Evolutionary conservation across 2,888 invertebrate species (phyloP).

Genomic region (Dynastes hyllus): DNA sequence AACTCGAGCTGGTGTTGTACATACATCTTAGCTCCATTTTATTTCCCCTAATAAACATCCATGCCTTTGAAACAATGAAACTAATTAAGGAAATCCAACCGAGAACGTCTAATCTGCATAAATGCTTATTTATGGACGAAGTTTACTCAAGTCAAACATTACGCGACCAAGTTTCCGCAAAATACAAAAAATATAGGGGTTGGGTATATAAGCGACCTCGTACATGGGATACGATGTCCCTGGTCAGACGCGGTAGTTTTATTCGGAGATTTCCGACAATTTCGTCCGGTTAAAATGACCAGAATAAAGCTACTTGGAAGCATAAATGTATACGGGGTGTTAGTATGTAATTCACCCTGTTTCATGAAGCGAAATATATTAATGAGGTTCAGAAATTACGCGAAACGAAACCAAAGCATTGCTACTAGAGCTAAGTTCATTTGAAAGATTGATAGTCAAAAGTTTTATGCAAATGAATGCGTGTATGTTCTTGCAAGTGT

Average conservation of each 20-base stretch:
- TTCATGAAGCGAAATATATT: too few species aligned
- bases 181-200: too few species aligned
- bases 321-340: neutral
- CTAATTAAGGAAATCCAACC: conserved; percentile 31
- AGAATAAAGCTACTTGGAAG: neutral
- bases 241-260: neutral
- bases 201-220: too few species aligned
- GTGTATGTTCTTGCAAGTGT: too few species aligned
- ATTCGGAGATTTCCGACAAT: conserved; percentile 18
- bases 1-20: too few species aligned
- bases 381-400: too few species aligned
- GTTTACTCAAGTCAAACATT: conserved; percentile 34
- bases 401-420: too few species aligned
- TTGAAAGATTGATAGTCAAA: too few species aligned
- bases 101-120: conserved; percentile 34
- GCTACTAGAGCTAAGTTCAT: too few species aligned
- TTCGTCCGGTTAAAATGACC: neutral
- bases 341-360: too few species aligned
- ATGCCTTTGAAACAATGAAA: conserved; percentile 15
- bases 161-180: conserved; percentile 12
- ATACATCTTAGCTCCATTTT: too few species aligned
- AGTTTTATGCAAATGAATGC: too few species aligned
- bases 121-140: conserved; percentile 38
- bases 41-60: neutral
- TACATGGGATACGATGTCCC: neutral